Evolutionary conservation across 92 coral and sea anemone species (phyloP).

Genomic region (Porites lobata): DNA sequence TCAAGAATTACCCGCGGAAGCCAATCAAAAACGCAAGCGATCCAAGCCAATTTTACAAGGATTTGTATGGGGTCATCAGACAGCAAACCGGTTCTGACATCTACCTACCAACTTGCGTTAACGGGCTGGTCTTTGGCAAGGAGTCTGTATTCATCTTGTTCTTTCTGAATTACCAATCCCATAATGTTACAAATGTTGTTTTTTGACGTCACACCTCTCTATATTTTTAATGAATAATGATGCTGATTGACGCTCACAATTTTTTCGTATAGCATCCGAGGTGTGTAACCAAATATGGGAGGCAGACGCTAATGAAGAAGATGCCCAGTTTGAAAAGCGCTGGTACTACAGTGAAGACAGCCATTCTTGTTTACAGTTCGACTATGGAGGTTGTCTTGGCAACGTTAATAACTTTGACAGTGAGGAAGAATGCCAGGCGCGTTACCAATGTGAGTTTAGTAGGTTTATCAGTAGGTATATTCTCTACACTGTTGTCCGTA

Average conservation of each 20-base stretch:
- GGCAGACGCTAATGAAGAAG: slow-evolving; percentile 59
- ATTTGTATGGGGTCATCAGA: too few species aligned
- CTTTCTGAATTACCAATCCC: too few species aligned
- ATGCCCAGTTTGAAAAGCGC: slow-evolving; percentile 34
- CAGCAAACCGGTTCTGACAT: too few species aligned
- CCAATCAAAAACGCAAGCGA: too few species aligned
- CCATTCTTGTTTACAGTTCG: slow-evolving; percentile 65
- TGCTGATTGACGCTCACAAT: neutral
- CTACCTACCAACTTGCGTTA: too few species aligned
- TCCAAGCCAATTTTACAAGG: too few species aligned
- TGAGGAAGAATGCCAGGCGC: slow-evolving; percentile 64
- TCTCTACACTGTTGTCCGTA: too few species aligned
- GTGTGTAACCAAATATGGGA: slow-evolving; percentile 75
- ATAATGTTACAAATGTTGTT: neutral
- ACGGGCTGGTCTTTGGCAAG: too few species aligned
- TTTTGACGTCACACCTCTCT: too few species aligned
- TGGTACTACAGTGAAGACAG: slow-evolving; percentile 69
- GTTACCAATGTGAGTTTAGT: slow-evolving; percentile 29
- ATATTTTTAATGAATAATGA: neutral
- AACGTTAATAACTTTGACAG: slow-evolving; percentile 80
- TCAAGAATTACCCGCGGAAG: too few species aligned
- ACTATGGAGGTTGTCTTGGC: slow-evolving; percentile 83
- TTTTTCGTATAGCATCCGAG: slow-evolving; percentile 54
- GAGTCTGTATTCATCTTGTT: too few species aligned
- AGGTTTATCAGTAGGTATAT: too few species aligned